A percentile compares a stretch with the other conserved stretches of the same genome.
These are phyloP conservation scores for Microtus richardsoni DNA, from an alignment of 2,113 vertebrate genomes.

Conservation along the genomic window DNA sequence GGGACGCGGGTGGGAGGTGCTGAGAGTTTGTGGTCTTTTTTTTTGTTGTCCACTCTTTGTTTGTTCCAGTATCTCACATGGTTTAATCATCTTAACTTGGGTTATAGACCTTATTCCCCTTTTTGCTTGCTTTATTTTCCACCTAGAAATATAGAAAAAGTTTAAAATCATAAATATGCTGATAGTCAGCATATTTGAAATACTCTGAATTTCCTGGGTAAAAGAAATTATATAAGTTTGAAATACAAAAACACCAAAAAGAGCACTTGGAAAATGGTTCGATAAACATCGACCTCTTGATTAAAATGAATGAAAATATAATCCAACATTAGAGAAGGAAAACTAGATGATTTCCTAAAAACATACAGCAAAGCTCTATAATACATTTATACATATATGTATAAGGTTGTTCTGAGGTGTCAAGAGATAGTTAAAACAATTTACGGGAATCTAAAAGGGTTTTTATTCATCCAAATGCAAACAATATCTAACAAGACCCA, in stretches of 20 bases:
- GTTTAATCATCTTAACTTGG: constrained; percentile 14
- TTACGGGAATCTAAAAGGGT: constrained; percentile 13
- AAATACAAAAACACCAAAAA: constrained; percentile 13
- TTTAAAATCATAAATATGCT: constrained; percentile 21
- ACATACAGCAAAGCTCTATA: not conserved
- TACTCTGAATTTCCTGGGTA: not conserved
- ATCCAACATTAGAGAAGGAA: not conserved
- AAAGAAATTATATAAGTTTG: not conserved
- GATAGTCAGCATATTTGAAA: not conserved
- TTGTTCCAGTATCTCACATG: constrained; percentile 21
- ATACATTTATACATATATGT: not conserved
- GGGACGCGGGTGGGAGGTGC: not conserved
- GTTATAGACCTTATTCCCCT: constrained; percentile 35
- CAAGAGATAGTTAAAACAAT: constrained; percentile 20
- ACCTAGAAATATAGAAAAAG: constrained; percentile 32
- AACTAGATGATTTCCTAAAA: not conserved
- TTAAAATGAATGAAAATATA: constrained; percentile 22
- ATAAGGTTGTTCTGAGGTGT: not conserved
- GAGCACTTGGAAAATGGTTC: constrained; percentile 22
- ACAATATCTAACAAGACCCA: not conserved
- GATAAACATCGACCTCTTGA: constrained; percentile 22
- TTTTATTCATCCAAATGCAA: not conserved
- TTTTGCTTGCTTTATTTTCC: not conserved
- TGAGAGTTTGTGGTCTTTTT: not conserved
- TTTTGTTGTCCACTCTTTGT: not conserved